These are phyloP conservation scores for Latrodectus hesperus DNA, from an alignment of 2,888 invertebrate genomes.

Conservation along the genomic window DNA sequence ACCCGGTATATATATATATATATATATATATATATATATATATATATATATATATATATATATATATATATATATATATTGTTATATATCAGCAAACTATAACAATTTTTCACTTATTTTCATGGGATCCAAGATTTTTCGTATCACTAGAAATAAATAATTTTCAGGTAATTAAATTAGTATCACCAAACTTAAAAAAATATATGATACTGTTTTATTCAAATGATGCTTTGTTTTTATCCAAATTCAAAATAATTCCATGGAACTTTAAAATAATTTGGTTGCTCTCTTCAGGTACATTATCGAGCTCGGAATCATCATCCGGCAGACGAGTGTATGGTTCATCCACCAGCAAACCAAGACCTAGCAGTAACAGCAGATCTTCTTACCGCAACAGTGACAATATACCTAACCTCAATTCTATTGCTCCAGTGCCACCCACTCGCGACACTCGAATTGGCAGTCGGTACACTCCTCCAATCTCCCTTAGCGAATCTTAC, in stretches of 20 bases:
- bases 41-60: too few species aligned
- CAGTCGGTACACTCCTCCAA: slow-evolving; percentile 52
- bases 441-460: slow-evolving; percentile 28
- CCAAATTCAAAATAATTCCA: too few species aligned
- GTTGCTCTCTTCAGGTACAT: not conserved
- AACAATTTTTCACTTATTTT: too few species aligned
- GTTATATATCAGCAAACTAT: too few species aligned
- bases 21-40: too few species aligned
- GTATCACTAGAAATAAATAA: too few species aligned
- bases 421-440: slow-evolving; percentile 44
- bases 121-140: too few species aligned
- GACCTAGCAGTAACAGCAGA: slow-evolving; percentile 6
- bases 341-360: slow-evolving; percentile 29
- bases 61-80: too few species aligned
- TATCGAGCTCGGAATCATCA: slow-evolving; percentile 18
- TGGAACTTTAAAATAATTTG: too few species aligned
- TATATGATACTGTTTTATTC: not conserved
- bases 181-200: too few species aligned
- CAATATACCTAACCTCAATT: slow-evolving; percentile 53
- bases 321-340: slow-evolving; percentile 34
- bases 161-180: too few species aligned
- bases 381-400: slow-evolving; percentile 21
- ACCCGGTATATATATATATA: too few species aligned
- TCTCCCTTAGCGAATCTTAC: slow-evolving; percentile 44
- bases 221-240: not conserved